Base-by-base conservation (phyloP, 2,113 vertebrate species). In the Ceyx margarethae region DNA sequence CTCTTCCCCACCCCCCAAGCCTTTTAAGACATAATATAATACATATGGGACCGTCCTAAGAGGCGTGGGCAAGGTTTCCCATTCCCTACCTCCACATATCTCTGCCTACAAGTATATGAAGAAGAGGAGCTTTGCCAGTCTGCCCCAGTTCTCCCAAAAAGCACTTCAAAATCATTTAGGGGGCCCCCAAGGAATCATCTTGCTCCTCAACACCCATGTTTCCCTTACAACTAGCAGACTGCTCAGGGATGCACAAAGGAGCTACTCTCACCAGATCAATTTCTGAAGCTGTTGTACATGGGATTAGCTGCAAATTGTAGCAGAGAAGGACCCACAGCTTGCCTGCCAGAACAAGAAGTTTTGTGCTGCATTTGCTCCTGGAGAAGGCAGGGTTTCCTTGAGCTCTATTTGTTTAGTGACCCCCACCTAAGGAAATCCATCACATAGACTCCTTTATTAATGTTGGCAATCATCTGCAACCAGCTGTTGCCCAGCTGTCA, bases 401-500 rank as follows among this genome's bases (percentile, higher is more conserved):
- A 90, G 43, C 85, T 72, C 74, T 91, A 61, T 90, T 95, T 94
- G 79, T 94, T 95, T 95, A 87, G 76, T 90, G 73, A 95, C 68
- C 85, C 76, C 90, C 80, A 18, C 53, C 2, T 79, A 95, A 93
- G 90, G 69, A 26, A 91, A 91, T 94, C 76, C 82, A 72, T 95
- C 90, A 94, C 90, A 95, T 65, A 93, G 85, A 73, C 85, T 90
- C 61, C 65, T 94, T 96, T 95, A 95, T 95, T 95, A 95, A 78
- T 65, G 67, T 45, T 95, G 90, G 90, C 73, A 89, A 94, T 92
- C 85, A 91, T 92, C 85, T 92, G 75, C 90, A 92, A 74, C 42
- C 95, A 96, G 94, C 94, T 95, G 94, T 75, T 95, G 93, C 66
- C 88, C 94, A 96, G 95, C 95, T 96, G 95, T 96, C 90, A 81